Conservation (phyloP, 2,888 invertebrate genomes). For the Hyalella azteca region DNA sequence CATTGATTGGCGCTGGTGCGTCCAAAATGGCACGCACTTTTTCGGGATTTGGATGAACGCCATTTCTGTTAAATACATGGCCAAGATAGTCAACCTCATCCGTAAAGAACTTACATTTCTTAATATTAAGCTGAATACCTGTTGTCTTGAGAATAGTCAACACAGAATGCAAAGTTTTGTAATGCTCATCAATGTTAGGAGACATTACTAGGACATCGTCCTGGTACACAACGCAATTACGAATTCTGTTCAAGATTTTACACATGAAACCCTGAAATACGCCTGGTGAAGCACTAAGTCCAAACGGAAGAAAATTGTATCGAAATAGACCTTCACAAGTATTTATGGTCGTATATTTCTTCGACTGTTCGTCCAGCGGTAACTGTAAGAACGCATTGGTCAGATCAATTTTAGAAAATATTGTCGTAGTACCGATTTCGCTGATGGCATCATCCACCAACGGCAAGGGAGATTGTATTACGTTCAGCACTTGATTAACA, state of each 20-base stretch:
- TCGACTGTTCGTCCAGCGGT: conserved; percentile 2
- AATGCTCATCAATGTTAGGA: background rate
- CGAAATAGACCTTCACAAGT: background rate
- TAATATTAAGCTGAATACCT: background rate
- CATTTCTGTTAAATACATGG: conserved; percentile 7
- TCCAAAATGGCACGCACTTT: conserved; percentile 5
- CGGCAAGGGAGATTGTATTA: background rate
- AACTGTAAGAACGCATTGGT: background rate
- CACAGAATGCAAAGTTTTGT: background rate
- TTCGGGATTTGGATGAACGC: too few species aligned
- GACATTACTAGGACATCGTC: conserved; percentile 6
- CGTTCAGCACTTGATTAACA: background rate
- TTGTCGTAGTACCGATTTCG: background rate
- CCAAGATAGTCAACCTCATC: background rate
- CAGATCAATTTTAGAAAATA: conserved; percentile 1
- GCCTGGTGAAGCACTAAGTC: too few species aligned
- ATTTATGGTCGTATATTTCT: background rate
- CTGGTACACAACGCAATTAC: background rate
- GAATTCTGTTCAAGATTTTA: background rate
- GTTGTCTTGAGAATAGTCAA: background rate
- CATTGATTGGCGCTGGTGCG: too few species aligned
- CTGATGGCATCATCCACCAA: background rate
- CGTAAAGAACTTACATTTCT: background rate
- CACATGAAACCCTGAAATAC: too few species aligned
- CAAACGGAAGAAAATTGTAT: conserved; percentile 24